A percentile compares a stretch with the other conserved stretches of the same genome.
phyloP scores from a whole-genome alignment of 2,113 vertebrate species.

The Ailurus styani region DNA sequence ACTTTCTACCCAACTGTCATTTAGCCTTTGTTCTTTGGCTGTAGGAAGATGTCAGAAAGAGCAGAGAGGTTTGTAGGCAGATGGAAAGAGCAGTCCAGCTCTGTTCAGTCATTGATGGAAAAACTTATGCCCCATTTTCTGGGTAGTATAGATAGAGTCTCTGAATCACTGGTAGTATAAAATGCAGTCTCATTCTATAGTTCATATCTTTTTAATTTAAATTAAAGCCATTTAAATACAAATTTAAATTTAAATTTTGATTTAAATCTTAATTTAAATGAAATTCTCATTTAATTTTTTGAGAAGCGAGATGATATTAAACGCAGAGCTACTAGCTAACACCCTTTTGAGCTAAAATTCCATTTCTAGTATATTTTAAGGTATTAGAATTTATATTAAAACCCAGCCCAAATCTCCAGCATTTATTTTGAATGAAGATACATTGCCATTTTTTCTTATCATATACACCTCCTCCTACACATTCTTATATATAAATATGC shows the following conservation, averaged over 20 bases:
- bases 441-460: not conserved
- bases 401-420: not conserved
- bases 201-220: not conserved
- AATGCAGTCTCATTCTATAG: not conserved
- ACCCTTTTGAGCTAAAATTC: not conserved
- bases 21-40: not conserved
- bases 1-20: not conserved
- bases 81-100: not conserved
- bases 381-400: constrained; percentile 2
- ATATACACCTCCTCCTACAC: not conserved
- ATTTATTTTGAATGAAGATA: constrained; percentile 48
- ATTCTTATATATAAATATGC: constrained; percentile 32
- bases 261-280: not conserved
- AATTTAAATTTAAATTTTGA: not conserved
- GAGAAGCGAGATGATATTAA: not conserved
- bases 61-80: not conserved
- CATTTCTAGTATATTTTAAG: not conserved
- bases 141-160: not conserved
- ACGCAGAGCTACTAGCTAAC: not conserved
- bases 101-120: not conserved
- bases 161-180: not conserved
- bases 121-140: not conserved
- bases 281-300: not conserved
- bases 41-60: not conserved
- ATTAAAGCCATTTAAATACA: not conserved